Evolutionary conservation across 2,888 invertebrate genomes (phyloP), one percentile per base, ranked within the genome.

Genomic region (Ceriagrion tenellum): DNA sequence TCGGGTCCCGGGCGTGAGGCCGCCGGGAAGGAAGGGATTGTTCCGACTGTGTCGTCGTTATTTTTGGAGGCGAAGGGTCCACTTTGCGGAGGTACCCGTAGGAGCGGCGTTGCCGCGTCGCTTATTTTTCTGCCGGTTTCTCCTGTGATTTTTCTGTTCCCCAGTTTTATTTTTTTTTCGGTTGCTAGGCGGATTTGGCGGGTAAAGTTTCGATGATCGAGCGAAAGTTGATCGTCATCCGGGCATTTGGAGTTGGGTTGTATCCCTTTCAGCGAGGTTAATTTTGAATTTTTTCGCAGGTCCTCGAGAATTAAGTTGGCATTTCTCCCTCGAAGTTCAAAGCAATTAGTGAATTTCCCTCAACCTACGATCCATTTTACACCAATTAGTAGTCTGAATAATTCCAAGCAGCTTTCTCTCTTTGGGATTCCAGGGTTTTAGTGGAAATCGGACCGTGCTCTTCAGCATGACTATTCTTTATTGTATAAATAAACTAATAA

Each of bases 161-260:
- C 30, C 35, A 4, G 10, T 81, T 69, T 81, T 26, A 35, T 81
- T 81, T 81, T 30, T 74, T 81, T 81, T 81, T 81, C n/a, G 30
- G 81, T 81, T 81, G 81, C 81, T 81, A 81, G 30, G 81, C 81
- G 81, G 81, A 81, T 10, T 35, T 81, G 81, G 81, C 35, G 81
- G 81, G 35, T 3, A 16, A 47, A 47, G 47, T 47, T 47, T 8
- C 47, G 47, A 69, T 12, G n/a, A 81, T 81, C 35, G 81, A 81
- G 35, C 12, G 81, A 81, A 35, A 81, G 30, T 35, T 81, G 30
- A 81, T 81, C 13, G 59, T 2, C 2, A 59, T 59, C 20, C 59
- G 18, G 59, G 59, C 20, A 20, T 59, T 12, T 1, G 18, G 81
- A 18, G 81, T 30, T 16, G 6, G 35, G 35, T 13, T 35, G 35